Evolutionary conservation across 2,888 invertebrate genomes (phyloP).

Genomic region (Chrysolina americana): DNA sequence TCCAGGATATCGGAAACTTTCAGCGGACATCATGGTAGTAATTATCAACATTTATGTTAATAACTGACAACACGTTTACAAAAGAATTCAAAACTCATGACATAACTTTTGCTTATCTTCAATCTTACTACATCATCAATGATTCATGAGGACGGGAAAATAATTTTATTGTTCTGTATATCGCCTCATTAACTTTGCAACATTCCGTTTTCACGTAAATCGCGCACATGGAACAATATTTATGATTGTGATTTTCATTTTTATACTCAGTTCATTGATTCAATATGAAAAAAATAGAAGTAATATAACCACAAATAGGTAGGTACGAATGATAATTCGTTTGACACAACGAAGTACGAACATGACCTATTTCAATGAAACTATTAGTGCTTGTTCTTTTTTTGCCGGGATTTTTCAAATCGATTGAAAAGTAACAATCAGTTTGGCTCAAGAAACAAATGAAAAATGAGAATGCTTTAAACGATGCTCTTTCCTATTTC

Average conservation of each 20-base stretch:
- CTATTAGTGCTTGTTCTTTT: no score
- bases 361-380: no score
- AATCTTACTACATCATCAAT: background rate
- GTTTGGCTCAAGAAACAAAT: no score
- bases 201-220: background rate
- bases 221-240: background rate
- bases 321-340: no score
- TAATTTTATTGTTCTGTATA: constrained; percentile 10
- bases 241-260: background rate
- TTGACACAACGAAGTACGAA: no score
- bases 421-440: no score
- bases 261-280: background rate
- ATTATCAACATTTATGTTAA: background rate
- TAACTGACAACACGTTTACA: background rate
- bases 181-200: background rate
- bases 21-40: background rate
- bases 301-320: background rate
- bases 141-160: constrained; percentile 1
- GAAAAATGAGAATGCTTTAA: no score
- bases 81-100: background rate
- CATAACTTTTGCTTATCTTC: background rate
- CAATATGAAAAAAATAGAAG: background rate
- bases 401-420: no score
- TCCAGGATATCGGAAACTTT: background rate
- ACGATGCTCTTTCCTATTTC: no score